Evolutionary conservation across 2,888 invertebrate genomes (phyloP).

Genomic region (Hetaerina titia): DNA sequence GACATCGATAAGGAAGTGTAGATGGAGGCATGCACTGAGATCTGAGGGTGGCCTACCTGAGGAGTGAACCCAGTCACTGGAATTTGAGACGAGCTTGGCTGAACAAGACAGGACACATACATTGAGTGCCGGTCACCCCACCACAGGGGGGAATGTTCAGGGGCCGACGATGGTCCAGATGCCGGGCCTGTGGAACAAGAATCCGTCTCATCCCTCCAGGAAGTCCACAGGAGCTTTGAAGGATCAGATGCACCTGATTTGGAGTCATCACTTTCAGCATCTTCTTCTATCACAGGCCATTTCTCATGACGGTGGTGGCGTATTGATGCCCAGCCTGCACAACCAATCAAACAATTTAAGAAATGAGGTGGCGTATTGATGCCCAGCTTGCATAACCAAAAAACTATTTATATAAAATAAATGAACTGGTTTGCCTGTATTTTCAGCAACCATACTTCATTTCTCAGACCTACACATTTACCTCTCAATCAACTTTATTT

Average conservation of each 20-base stretch:
- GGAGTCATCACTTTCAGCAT: slow-evolving; percentile 79
- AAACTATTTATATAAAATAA: not conserved
- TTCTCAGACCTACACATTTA: no score
- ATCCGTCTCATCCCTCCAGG: slow-evolving; percentile 40
- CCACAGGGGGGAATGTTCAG: slow-evolving; percentile 49
- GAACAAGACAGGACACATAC: not conserved
- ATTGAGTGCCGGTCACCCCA: slow-evolving; percentile 37
- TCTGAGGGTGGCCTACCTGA: not conserved
- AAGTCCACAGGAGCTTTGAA: slow-evolving; percentile 48
- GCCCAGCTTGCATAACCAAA: slow-evolving; percentile 81
- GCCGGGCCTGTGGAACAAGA: slow-evolving; percentile 29
- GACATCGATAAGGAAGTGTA: not conserved
- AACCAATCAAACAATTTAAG: not conserved
- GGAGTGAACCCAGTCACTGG: slow-evolving; percentile 2
- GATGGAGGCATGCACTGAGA: not conserved
- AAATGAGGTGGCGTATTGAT: slow-evolving; percentile 83
- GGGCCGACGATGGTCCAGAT: slow-evolving; percentile 37
- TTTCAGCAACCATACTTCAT: no score
- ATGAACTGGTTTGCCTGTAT: no score
- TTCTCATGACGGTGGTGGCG: slow-evolving; percentile 87
- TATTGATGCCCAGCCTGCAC: slow-evolving; percentile 86
- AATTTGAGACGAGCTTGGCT: slow-evolving; percentile 47
- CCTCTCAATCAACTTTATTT: no score
- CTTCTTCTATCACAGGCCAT: slow-evolving; percentile 87
- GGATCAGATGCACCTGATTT: slow-evolving; percentile 48